A percentile compares a stretch with the other conserved stretches of the same genome.
These are phyloP conservation scores for Grammomys surdaster DNA, from an alignment of 2,113 vertebrate species.

Conservation along the genomic window DNA sequence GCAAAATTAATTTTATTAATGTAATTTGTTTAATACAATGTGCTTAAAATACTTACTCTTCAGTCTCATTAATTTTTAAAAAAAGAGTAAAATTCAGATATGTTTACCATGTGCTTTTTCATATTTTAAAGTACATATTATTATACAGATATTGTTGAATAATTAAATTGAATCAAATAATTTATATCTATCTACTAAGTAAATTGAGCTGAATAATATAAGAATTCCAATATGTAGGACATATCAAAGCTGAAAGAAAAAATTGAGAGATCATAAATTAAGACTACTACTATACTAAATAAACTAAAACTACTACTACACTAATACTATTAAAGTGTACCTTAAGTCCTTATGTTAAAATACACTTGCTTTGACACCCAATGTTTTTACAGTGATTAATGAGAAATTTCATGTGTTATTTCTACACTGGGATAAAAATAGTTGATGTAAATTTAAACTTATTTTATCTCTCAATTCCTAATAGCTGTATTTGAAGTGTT, in stretches of 20 bases:
- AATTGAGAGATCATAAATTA: neutral
- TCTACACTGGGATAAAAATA: slow-evolving; percentile 8
- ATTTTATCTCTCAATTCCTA: neutral
- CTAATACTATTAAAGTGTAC: neutral
- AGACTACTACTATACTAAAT: neutral
- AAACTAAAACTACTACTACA: neutral
- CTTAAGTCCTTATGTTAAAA: neutral
- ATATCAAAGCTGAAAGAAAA: neutral
- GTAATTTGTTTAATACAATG: neutral
- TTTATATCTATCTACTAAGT: neutral
- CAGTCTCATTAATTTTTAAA: neutral
- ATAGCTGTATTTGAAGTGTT: neutral
- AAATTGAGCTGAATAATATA: neutral
- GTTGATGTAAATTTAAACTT: neutral
- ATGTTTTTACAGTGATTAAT: neutral
- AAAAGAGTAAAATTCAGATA: neutral
- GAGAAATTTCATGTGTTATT: neutral
- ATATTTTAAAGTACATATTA: neutral
- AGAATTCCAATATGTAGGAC: neutral
- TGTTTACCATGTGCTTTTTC: neutral
- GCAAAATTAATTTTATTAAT: slow-evolving; percentile 35
- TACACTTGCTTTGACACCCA: neutral
- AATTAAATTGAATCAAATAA: neutral
- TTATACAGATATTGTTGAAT: neutral
- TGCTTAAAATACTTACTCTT: neutral